Evolutionary conservation across 2,113 vertebrate genomes (phyloP).

Genomic region (Tylochromis polylepis): DNA sequence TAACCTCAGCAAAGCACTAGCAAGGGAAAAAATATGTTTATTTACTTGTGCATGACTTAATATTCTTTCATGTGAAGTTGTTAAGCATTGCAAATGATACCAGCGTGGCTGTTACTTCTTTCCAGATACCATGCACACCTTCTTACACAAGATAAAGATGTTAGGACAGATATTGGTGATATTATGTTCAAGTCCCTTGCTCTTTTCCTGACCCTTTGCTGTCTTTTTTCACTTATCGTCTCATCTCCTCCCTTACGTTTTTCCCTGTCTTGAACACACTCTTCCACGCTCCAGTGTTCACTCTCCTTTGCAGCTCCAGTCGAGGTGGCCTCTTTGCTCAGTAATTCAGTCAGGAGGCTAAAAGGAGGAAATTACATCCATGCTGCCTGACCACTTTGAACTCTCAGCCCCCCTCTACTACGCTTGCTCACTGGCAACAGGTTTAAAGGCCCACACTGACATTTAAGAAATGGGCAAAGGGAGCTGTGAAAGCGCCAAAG

Average conservation of each 20-base stretch:
- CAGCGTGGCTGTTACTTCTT: neutral
- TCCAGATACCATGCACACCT: neutral
- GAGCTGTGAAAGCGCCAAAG: conserved; percentile 13
- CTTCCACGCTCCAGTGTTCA: neutral
- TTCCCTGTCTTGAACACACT: neutral
- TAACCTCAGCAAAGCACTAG: neutral
- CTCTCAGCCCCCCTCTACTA: neutral
- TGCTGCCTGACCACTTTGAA: conserved; percentile 50
- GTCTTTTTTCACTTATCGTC: conserved; percentile 23
- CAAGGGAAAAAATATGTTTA: neutral
- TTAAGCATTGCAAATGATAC: neutral
- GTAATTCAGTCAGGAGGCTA: conserved; percentile 54
- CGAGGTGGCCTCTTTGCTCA: conserved; percentile 36
- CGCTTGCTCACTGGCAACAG: conserved; percentile 24
- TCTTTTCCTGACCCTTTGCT: neutral
- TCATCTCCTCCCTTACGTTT: neutral
- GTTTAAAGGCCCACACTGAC: conserved; percentile 48
- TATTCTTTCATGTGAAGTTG: too few species aligned
- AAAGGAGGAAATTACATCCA: conserved; percentile 59
- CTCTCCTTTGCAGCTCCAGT: neutral
- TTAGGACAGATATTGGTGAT: conserved; percentile 11
- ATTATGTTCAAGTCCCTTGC: conserved; percentile 1
- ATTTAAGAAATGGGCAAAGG: conserved; percentile 52
- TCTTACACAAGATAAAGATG: neutral
- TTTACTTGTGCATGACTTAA: neutral